Evolutionary conservation across 2,113 vertebrate genomes (phyloP).

Genomic region (Percopsis transmontana): DNA sequence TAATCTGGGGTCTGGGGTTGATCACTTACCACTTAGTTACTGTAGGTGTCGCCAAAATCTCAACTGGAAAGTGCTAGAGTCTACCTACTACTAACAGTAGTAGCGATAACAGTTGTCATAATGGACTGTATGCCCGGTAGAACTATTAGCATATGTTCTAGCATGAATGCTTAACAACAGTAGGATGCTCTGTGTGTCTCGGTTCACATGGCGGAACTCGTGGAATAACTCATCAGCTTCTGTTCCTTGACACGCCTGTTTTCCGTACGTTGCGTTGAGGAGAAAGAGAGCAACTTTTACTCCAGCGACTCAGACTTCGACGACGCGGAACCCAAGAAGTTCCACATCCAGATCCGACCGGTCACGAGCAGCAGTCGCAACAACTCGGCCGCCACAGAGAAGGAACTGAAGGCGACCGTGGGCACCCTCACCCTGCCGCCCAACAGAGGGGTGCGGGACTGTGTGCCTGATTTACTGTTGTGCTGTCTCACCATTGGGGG

Average conservation of each 20-base stretch:
- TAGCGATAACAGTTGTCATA: no score
- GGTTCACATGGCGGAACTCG: no score
- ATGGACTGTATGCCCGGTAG: no score
- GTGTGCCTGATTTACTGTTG: background rate
- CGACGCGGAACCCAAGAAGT: constrained; percentile 91
- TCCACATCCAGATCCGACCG: constrained; percentile 90
- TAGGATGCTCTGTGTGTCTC: no score
- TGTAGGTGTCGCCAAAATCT: no score
- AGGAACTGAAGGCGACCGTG: constrained; percentile 89
- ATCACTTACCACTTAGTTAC: no score
- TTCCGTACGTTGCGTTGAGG: constrained; percentile 70
- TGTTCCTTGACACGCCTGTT: constrained; percentile 79
- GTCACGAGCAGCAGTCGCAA: constrained; percentile 67
- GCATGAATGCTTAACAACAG: no score
- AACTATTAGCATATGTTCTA: no score
- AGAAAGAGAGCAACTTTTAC: constrained; percentile 80
- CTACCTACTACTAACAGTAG: no score
- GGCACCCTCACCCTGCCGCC: constrained; percentile 88
- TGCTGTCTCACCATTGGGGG: constrained; percentile 22
- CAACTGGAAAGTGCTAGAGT: no score
- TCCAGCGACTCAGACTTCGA: constrained; percentile 96
- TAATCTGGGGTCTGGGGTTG: no score
- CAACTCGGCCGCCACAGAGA: constrained; percentile 77
- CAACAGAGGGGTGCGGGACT: constrained; percentile 70
- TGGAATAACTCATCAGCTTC: background rate